A percentile compares a stretch with the other conserved stretches of the same genome.
Evolutionary conservation across 1,140 invertebrate genomes (phyloP).

Genomic region (Orchestia grillus): DNA sequence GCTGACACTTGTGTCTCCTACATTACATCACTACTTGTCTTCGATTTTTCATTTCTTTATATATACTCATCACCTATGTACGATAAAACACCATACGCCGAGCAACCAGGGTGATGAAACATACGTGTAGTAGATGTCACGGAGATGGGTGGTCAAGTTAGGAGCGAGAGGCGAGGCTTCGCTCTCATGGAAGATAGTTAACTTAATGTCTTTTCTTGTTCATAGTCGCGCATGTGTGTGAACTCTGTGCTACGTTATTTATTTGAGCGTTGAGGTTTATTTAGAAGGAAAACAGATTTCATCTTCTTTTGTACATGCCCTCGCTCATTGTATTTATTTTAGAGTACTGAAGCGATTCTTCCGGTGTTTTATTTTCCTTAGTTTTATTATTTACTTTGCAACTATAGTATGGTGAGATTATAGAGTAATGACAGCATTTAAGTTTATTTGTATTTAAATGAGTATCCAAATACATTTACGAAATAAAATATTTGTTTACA

Average conservation of each 20-base stretch:
- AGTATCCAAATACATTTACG: no score
- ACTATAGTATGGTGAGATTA: no score
- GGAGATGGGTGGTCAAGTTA: neutral
- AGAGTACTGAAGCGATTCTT: slow-evolving; percentile 12
- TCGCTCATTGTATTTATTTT: slow-evolving; percentile 44
- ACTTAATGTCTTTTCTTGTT: neutral
- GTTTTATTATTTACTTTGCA: no score
- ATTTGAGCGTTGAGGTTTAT: neutral
- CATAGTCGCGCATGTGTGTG: neutral
- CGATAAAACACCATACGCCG: no score
- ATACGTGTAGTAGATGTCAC: neutral
- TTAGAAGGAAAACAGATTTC: neutral
- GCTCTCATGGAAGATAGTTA: neutral
- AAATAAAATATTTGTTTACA: no score
- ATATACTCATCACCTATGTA: no score
- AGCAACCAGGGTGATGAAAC: no score
- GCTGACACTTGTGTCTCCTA: no score
- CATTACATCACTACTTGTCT: no score
- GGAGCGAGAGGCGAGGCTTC: neutral
- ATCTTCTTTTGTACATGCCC: slow-evolving; percentile 41
- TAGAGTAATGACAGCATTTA: no score
- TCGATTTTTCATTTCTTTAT: no score
- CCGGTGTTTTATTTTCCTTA: neutral
- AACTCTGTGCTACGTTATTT: neutral
- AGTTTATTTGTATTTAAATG: no score